Base-by-base conservation (phyloP, 2,113 vertebrate genomes). In the Elachura formosa region DNA sequence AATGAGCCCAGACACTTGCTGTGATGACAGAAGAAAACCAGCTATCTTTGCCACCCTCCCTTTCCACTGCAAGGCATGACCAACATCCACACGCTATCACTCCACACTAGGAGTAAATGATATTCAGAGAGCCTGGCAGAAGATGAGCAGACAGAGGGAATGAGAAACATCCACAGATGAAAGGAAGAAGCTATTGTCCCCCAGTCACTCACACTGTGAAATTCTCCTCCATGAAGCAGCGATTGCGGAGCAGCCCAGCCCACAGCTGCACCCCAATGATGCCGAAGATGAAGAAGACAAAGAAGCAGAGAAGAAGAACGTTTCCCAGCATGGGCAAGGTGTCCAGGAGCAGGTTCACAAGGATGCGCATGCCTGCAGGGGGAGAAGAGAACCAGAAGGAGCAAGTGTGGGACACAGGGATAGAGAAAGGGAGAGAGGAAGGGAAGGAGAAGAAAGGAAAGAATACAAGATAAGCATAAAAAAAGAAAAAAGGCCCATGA, bases 231-330 rank as follows among this genome's bases (percentile, higher is more conserved):
- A 98, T 96, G 96, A 98, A 98, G 93, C 98, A 98, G 90, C 98
- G 98, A 94, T 98, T 98, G 29, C 98, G 97, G 66, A 98, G 97
- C 69, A 98, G 94, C 45, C 98, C 98, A 1, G 98, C 98, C 98
- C 98, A 98, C 38, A 98, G 97, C 92, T 98, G 98, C 72, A 98
- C 98, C 2, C 98, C 98, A 2, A 98, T 98, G 96, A 98, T 98
- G 67, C 98, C 98, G 1, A 98, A 98, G 96, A 98, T 98, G 92
- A 98, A 98, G 97, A 98, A 98, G 95, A 98, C 98, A 72, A 98
- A 98, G 97, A 98, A 98, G 84, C 98, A 98, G 75, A 98, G 98
- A 63, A 98, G 98, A 9, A 98, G 97, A 46, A 98, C 98, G 0
- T 98, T 98, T 19, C 98, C 98, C 96, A 98, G 94, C 98, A 98